Base-by-base conservation (phyloP, 1,140 invertebrate genomes). In the Whitmania pigra region DNA sequence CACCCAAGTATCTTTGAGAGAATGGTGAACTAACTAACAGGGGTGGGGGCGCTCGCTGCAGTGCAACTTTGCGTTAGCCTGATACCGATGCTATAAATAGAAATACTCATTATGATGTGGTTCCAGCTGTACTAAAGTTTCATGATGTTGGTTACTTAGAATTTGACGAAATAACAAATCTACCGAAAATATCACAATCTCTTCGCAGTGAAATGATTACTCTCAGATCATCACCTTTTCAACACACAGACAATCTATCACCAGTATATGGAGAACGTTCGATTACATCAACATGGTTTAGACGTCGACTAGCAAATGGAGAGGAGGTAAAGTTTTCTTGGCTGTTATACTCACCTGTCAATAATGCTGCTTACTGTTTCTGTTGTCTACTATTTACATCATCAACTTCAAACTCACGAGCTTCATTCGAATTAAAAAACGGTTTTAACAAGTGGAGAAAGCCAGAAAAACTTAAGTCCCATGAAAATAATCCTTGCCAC, bases 311-410 rank as follows among this genome's bases (percentile, higher is more conserved):
- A 71, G 72, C 72, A 7, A 49, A 73, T 72, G n/a, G n/a, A n/a
- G n/a, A n/a, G 69, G 69, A 71, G 49, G 67, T 73, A 49, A 72
- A 73, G 20, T 25, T 31, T 36, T 29, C 29, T 5, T 53, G 69
- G 71, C n/a, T 73, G 29, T 9, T 73, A 29, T 73, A 73, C 72
- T 73, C 69, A 72, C 69, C 72, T n/a, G 7, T 55, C 20, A 73
- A 73, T 17, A 29, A 73, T 72, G n/a, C 72, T 60, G 68, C 72
- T 72, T 73, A 73, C 54, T 73, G 71, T 49, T 73, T 73, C 31
- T 73, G 71, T 25, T 73, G 72, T 60, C 31, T 73, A 49, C 53
- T 73, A 72, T 73, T 49, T 72, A 49, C 72, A 70, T 71, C 72
- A 72, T 40, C 67, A 20, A 55, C 5, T 72, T 49, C 67, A 22